Base-by-base conservation (phyloP, 2,888 invertebrate species). In the Flexamia atlantica region DNA sequence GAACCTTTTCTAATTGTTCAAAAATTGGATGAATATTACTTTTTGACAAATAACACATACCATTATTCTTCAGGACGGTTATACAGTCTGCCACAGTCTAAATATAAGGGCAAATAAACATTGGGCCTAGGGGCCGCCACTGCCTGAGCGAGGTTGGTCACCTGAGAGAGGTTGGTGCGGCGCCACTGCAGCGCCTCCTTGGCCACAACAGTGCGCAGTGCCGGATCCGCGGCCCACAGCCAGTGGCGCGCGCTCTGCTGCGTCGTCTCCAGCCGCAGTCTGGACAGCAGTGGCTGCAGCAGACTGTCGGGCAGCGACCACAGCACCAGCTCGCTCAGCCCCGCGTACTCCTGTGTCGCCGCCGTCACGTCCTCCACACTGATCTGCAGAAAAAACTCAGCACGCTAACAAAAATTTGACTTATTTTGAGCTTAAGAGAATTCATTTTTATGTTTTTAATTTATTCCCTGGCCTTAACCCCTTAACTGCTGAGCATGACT, bases 101-200 rank as follows among this genome's bases (percentile, higher is more conserved):
- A n/a, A n/a, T n/a, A n/a, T n/a, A n/a, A n/a, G n/a, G n/a, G n/a
- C n/a, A n/a, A n/a, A n/a, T n/a, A n/a, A n/a, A n/a, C n/a, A n/a
- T n/a, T n/a, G n/a, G n/a, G n/a, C n/a, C n/a, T n/a, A n/a, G n/a
- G n/a, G n/a, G n/a, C n/a, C n/a, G n/a, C n/a, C n/a, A n/a, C n/a
- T n/a, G n/a, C n/a, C n/a, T n/a, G n/a, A n/a, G n/a, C n/a, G 36
- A 7, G 36, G 36, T 9, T 7, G 36, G 36, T 7, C 28, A 82
- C 84, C 82, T 84, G 84, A 0, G 84, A 82, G 7, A 82, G 82
- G 53, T 82, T 84, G 42, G 68, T 17, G 50, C 82, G 60, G n/a
- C 94, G 93, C 93, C 95, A 97, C 87, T 97, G 96, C 68, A 97
- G 90, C 0, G 97, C 96, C 90, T 97, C 97, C 90, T 97, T 97